Evolutionary conservation across 2,113 vertebrate genomes (phyloP).

Genomic region (Azemiops feae): DNA sequence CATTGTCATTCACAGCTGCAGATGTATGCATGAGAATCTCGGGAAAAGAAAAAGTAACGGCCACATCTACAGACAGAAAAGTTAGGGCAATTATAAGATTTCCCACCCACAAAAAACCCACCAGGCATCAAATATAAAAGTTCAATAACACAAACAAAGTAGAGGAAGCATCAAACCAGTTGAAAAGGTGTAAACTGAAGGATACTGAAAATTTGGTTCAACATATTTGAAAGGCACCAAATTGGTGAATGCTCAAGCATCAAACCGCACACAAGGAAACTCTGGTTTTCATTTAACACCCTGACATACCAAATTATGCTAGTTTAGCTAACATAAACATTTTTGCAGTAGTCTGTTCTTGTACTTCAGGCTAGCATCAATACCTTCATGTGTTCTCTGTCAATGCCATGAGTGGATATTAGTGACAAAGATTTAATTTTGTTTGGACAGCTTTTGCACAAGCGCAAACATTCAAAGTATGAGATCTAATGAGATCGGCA

Average conservation of each 20-base stretch:
- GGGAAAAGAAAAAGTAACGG: not conserved
- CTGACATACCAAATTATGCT: not conserved
- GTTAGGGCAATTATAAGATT: not conserved
- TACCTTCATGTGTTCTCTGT: constrained; percentile 68
- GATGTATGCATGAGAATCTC: not conserved
- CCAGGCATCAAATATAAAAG: not conserved
- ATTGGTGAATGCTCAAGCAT: not conserved
- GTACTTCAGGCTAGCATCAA: constrained; percentile 60
- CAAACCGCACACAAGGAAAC: not conserved
- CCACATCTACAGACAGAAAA: not conserved
- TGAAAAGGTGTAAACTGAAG: not conserved
- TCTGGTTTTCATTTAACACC: not conserved
- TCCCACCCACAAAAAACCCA: not conserved
- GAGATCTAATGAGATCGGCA: constrained; percentile 70
- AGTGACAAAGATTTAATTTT: constrained; percentile 67
- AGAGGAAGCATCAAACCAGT: not conserved
- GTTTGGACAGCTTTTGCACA: constrained; percentile 71
- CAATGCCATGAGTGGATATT: constrained; percentile 62
- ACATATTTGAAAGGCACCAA: not conserved
- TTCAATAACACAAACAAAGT: not conserved
- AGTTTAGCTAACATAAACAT: not conserved
- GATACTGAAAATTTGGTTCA: not conserved
- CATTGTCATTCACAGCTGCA: not conserved
- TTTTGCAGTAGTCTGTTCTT: constrained; percentile 49
- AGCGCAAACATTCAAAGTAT: constrained; percentile 67